Conservation (phyloP, 2,888 invertebrate genomes). For the Eupithecia insigniata region DNA sequence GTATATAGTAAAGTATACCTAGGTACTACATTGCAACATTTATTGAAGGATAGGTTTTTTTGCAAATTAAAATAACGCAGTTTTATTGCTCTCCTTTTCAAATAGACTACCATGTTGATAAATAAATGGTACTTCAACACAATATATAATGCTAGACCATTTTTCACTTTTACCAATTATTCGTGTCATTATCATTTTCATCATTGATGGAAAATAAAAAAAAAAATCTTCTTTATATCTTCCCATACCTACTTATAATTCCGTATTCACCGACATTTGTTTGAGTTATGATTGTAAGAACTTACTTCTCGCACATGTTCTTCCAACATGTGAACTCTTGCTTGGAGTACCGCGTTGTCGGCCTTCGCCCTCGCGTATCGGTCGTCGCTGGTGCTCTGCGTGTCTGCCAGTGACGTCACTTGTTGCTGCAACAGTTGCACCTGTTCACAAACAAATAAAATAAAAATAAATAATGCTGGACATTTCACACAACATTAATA, state of each 20-base stretch:
- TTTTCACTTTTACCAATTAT: background rate
- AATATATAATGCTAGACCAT: background rate
- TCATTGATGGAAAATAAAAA: too few species aligned
- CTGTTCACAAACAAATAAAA: constrained; percentile 77
- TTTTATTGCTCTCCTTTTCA: background rate
- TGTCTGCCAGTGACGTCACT: constrained; percentile 94
- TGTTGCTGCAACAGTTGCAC: constrained; percentile 96
- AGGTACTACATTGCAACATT: background rate
- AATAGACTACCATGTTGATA: background rate
- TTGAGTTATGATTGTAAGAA: background rate
- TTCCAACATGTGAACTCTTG: constrained; percentile 95
- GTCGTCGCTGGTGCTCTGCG: constrained; percentile 93
- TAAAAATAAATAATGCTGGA: too few species aligned
- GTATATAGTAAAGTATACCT: too few species aligned
- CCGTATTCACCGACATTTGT: background rate
- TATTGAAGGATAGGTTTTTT: background rate
- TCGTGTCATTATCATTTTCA: background rate
- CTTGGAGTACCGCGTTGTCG: constrained; percentile 95
- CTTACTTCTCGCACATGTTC: constrained; percentile 91
- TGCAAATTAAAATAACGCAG: background rate
- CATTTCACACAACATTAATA: background rate
- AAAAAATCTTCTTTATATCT: background rate
- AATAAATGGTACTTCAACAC: background rate
- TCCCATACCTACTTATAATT: background rate
- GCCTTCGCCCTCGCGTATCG: constrained; percentile 95